Evolutionary conservation across 2,797 vertebrate species (phyloP), one percentile per base, ranked within the genome.

Genomic region (Huso huso): DNA sequence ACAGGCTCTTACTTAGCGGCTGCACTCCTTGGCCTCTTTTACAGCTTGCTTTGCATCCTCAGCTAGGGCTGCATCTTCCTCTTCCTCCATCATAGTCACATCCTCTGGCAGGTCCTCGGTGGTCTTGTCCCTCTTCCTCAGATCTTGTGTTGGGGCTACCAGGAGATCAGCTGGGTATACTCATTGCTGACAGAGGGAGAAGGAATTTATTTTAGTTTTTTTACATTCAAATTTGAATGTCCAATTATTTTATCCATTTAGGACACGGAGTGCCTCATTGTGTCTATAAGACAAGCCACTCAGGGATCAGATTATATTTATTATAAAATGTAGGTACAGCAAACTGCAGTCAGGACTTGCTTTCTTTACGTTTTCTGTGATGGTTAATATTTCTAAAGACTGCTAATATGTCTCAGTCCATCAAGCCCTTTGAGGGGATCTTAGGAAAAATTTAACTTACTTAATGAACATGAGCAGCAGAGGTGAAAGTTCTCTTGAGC

Each of bases 381-480:
- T 37, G 37, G 37, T 37, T 37, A 37, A 37, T 5, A 37, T 37
- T 4, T 37, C 37, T 37, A 37, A 37, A 37, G 37, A 5, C 37
- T 37, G 37, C 37, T 37, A 37, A 37, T 18, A 18, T 18, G 15
- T 18, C 15, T 18, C 15, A 18, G 15, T 18, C 15, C 15, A 18
- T 18, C 15, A 18, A 18, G 1, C 15, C 15, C 15, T 18, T 18
- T 1, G 15, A 37, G 37, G 37, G 37, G 37, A 37, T 37, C 3
- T 37, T 37, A 37, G 51, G 13, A 23, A 61, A 7, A 5, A 23
- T 60, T 66, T 13, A 10, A 76, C 86, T 68, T 71, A 98, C 97
- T 85, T 89, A 83, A 99, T 91, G 76, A 99, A 99, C 63, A 94
- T 82, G 69, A 99, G 85, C 70, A 99, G 90, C 74, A 99, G 89